Evolutionary conservation across 2,888 invertebrate species (phyloP), one percentile per base, ranked within the genome.

Genomic region (Deilephila porcellus): DNA sequence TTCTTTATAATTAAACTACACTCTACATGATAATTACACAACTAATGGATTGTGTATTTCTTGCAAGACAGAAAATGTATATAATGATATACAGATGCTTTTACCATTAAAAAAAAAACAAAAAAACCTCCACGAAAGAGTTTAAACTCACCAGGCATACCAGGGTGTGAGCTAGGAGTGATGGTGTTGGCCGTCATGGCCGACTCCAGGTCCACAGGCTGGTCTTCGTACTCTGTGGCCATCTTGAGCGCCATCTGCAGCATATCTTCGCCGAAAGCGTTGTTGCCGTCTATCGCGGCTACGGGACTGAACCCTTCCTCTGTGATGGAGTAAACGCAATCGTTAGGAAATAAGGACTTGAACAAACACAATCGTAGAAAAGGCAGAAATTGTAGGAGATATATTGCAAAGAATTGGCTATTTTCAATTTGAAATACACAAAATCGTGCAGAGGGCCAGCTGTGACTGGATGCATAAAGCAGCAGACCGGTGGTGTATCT

Each of bases 221-320:
- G 97, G 83, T 98, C 98, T 77, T 97, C 97, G 78, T 98, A 96
- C 83, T 98, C 98, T 8, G 97, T 97, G 76, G 97, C 97, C 97
- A 97, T 97, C 90, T 98, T 97, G 0, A 98, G 89, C 4, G 98
- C 98, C 96, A 98, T 97, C 90, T 98, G 97, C 4, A 98, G 91
- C 95, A 98, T 97, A 84, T 98, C 97, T 78, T 98, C 98, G 8
- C 97, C 97, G 82, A 97, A 98, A 0, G 97, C 96, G 76, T 93
- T 93, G 80, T 93, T 92, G 0, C 96, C 94, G 78, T 96, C 96
- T 74, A 95, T 95, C 0, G 95, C 95, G 0, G 94, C 95, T 82
- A 96, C 96, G 0, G 96, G 95, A 88, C 96, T 96, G 91, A 96
- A 95, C 81, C 95, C 86, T 85, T 96, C 95, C 74, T 95, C 96